These are phyloP conservation scores for Pseudomyrmex gracilis DNA, from an alignment of 1,140 invertebrate genomes.

Conservation along the genomic window DNA sequence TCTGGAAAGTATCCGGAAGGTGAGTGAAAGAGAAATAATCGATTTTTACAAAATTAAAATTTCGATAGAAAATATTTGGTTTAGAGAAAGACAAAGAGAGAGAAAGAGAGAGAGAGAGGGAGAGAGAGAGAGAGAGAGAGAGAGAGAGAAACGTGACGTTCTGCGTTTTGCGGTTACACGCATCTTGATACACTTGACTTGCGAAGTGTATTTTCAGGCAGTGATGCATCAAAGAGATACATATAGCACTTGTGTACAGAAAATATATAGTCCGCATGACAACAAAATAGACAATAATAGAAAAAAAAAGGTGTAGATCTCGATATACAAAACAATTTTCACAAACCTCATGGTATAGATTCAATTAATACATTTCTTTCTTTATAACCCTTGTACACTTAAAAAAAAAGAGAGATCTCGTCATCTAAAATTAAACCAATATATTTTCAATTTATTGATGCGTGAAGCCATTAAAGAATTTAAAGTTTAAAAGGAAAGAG, in stretches of 20 bases:
- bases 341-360: too few relatives aligned
- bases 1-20: neutral
- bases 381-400: too few relatives aligned
- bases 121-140: neutral
- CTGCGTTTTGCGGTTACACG: conserved; percentile 53
- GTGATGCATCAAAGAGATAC: conserved; percentile 3
- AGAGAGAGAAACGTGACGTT: conserved; percentile 9
- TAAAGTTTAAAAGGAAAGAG: neutral
- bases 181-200: conserved; percentile 41
- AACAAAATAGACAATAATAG: too few relatives aligned
- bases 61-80: neutral
- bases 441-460: conserved; percentile 26
- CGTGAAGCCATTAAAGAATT: neutral
- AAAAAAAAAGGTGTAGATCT: too few relatives aligned
- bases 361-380: too few relatives aligned
- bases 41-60: conserved; percentile 8
- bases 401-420: neutral
- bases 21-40: neutral
- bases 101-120: neutral
- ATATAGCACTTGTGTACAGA: neutral
- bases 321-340: too few relatives aligned
- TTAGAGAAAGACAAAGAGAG: neutral
- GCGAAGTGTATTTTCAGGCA: conserved; percentile 46
- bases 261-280: neutral
- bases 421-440: neutral